Percentiles rank a stretch among this genome's conserved stretches.
Evolutionary conservation across 1,140 invertebrate species (phyloP).

Genomic region (Apis dorsata): DNA sequence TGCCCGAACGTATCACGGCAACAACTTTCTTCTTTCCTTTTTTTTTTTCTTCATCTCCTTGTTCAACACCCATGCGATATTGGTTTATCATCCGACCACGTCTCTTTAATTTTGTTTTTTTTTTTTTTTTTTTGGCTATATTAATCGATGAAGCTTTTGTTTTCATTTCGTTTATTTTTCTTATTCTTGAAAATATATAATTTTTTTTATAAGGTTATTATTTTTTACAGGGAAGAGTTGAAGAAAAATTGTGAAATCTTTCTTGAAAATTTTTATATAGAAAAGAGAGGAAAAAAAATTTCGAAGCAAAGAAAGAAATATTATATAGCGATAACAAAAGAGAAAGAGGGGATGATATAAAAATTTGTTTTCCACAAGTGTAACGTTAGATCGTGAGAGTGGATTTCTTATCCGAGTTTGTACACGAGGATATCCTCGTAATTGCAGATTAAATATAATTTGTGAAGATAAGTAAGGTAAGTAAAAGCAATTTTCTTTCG

Average conservation of each 20-base stretch:
- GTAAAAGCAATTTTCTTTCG: slow-evolving; percentile 4
- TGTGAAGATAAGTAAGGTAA: neutral
- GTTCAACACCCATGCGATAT: no score
- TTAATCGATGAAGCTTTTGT: no score
- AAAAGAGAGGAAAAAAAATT: neutral
- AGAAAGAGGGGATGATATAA: neutral
- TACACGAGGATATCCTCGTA: neutral
- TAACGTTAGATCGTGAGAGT: neutral
- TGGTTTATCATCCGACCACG: no score
- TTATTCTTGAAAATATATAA: no score
- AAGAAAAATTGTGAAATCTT: no score
- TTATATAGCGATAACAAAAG: no score
- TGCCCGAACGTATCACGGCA: neutral
- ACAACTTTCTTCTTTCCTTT: neutral
- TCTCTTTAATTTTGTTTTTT: no score
- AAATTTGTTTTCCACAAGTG: neutral
- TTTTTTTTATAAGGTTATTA: no score
- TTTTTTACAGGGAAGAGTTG: no score
- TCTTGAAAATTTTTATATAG: no score
- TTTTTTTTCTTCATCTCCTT: neutral
- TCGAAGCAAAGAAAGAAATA: neutral
- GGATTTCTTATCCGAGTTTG: neutral
- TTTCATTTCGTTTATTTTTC: no score
- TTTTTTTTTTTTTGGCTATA: no score
- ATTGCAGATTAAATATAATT: slow-evolving; percentile 15